Base-by-base conservation (phyloP, 1,140 invertebrate species). In the Euura saliciscinereae region DNA sequence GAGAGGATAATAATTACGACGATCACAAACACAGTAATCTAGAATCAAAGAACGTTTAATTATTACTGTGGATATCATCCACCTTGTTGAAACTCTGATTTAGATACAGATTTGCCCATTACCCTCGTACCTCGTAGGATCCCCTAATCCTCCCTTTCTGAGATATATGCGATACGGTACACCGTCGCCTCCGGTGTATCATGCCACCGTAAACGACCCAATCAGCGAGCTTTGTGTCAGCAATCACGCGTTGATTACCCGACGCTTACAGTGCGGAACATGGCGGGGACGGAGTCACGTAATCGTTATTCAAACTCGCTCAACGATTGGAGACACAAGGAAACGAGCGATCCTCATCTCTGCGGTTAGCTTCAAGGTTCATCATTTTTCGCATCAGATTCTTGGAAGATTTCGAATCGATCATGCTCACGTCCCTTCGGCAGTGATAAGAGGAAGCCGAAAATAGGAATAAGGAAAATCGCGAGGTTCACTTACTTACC, bases 221-320 rank as follows among this genome's bases (percentile, higher is more conserved):
- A 86, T 86, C 84, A 85, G 79, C 74, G 69, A 70, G 77, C 80
- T 86, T 85, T 86, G 82, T 84, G 71, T 65, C 74, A 73, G 77
- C 79, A 84, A 84, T 85, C 80, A 76, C 77, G 75, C 71, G 78
- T 83, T 85, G 80, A 83, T 85, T 85, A 81, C 75, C 75, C 79
- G 69, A 71, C 77, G 74, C 75, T 83, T 85, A 83, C 72, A 79
- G 75, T 74, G 71, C 51, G 51, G 1, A 28, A 28, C 28, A 28
- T 28, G 6, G 13, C 51, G 51, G 51, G 13, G 51, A 6, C 51
- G 4, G 10, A 67, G 42, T 45, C 13, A 13, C 65, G 66, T 70
- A 74, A 75, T 75, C 44, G 75, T 73, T 59, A 8, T 28, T 28
- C 28, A 28, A 28, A 28, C 28, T 28, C 28, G 28, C 28, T 28